A percentile compares a stretch with the other conserved stretches of the same genome.
Evolutionary conservation across 1,140 invertebrate species (phyloP).

Genomic region (Macrosteles quadrilineatus): DNA sequence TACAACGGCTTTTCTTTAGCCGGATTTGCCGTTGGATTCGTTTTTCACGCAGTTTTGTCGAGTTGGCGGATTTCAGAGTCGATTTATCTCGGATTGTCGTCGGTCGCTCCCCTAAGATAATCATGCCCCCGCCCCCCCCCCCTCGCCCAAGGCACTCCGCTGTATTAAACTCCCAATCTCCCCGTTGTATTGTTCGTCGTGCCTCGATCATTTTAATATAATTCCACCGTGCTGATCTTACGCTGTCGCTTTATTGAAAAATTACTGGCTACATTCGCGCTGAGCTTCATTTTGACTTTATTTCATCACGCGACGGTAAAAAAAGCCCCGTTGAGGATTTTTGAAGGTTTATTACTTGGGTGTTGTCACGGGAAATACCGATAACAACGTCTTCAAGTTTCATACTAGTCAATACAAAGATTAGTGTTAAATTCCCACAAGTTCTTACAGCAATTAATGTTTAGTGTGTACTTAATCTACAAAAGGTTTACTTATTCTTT

Average conservation of each 20-base stretch:
- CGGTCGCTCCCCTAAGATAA: slow-evolving; percentile 21
- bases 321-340: background rate
- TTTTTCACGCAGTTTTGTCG: slow-evolving; percentile 23
- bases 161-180: slow-evolving; percentile 15
- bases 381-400: too few species aligned
- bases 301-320: background rate
- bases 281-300: background rate
- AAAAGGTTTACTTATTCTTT: too few species aligned
- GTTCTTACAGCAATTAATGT: too few species aligned
- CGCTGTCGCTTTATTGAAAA: slow-evolving; percentile 21
- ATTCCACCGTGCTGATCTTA: background rate
- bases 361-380: too few species aligned
- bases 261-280: slow-evolving; percentile 12
- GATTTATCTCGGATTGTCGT: slow-evolving; percentile 19
- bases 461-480: too few species aligned
- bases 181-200: slow-evolving; percentile 3
- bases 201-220: slow-evolving; percentile 19
- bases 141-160: background rate
- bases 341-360: too few species aligned
- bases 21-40: slow-evolving; percentile 14
- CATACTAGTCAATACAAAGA: too few species aligned
- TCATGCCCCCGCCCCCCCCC: background rate
- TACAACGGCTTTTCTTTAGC: slow-evolving; percentile 24
- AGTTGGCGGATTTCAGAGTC: slow-evolving; percentile 26
- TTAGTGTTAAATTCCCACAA: too few species aligned